A percentile compares a stretch with the other conserved stretches of the same genome.
Conservation (phyloP, 2,113 vertebrate genomes). For the Ciconia maguari region DNA sequence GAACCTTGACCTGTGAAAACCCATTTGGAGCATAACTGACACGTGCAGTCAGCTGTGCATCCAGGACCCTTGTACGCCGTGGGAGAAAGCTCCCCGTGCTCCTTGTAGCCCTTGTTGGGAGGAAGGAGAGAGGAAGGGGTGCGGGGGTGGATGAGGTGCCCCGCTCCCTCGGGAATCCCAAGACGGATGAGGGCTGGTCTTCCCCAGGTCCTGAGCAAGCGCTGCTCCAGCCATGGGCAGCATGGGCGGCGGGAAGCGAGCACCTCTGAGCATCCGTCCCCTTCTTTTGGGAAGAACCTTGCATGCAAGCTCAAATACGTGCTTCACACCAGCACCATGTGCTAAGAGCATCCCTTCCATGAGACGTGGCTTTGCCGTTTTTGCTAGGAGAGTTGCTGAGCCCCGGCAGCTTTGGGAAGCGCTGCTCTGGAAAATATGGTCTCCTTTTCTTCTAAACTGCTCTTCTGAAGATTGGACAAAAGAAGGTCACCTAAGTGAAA, state of each 20-base stretch:
- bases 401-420: neutral
- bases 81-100: neutral
- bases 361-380: neutral
- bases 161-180: neutral
- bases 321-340: neutral
- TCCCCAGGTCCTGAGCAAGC: neutral
- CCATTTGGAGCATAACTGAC: slow-evolving; percentile 85
- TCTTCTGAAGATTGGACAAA: neutral
- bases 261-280: neutral
- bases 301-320: fast-evolving
- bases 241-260: fast-evolving
- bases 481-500: neutral
- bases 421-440: neutral
- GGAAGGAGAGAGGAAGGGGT: neutral
- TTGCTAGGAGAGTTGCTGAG: neutral
- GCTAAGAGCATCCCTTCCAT: neutral
- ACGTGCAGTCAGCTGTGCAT: slow-evolving; percentile 79
- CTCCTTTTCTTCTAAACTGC: neutral
- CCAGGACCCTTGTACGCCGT: slow-evolving; percentile 23
- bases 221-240: neutral
- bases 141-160: neutral
- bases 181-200: neutral
- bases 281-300: neutral
- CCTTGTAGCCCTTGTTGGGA: neutral
- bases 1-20: slow-evolving; percentile 85